Base-by-base conservation (phyloP, 2,888 invertebrate genomes). In the Cataglyphis rosenhaueri region DNA sequence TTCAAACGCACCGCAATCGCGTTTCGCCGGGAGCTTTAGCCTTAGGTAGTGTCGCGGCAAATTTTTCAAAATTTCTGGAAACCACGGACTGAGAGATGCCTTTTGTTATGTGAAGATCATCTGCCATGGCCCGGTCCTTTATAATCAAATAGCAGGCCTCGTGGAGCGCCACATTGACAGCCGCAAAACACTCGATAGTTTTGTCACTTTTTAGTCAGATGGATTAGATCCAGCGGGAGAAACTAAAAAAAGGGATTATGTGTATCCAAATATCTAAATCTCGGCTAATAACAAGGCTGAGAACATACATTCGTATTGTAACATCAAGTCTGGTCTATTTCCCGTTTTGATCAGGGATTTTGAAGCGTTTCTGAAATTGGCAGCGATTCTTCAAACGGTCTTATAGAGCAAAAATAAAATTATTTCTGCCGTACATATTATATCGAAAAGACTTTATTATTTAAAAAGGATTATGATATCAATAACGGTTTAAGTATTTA, bases 211-310 rank as follows among this genome's bases (percentile, higher is more conserved):
- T 87, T 89, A 90, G 91, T 92, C 91, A 93, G 92, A 89, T 91
- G 89, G 91, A 92, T 92, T 90, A 90, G 86, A 87, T 83, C 86
- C 75, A 85, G 87, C 84, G 86, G 88, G 90, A 91, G 86, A 64
- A 62, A 90, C 25, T 83, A 89, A 89, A 92, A 93, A 92, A 84
- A 91, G 91, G n/a, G 93, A 93, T 93, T 93, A 93, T 89, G 84
- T 82, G 92, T 93, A 93, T 93, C 93, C 93, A 93, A 93, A 93
- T 93, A 93, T 93, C 93, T 92, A 92, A 93, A 90, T 90, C 91
- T 87, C 76, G 76, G 84, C 71, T 87, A 85, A 91, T 93, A 93
- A 93, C 81, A 89, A 92, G 89, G 87, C 90, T 91, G 91, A 93
- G 91, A 87, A 82, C 76, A 52, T 62, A 82, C 84, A 82, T 71